Evolutionary conservation across 2,797 vertebrate species (phyloP).

Genomic region (Danio aesculapii): DNA sequence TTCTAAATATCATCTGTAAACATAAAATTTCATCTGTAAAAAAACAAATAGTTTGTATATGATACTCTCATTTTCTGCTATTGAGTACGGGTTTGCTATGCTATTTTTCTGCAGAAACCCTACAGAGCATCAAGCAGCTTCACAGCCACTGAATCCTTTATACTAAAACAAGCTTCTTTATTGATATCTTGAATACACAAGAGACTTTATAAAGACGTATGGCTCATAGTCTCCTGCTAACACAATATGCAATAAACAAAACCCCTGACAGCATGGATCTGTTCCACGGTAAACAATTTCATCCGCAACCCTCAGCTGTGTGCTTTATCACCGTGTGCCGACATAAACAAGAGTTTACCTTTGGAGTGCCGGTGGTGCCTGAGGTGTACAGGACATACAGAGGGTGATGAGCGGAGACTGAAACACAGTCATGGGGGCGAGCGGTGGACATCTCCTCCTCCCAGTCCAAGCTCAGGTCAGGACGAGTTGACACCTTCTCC

Average conservation of each 20-base stretch:
- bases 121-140: not conserved
- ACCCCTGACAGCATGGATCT: not conserved
- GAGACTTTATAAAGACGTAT: not conserved
- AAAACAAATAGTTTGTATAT: too few species aligned
- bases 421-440: constrained; percentile 83
- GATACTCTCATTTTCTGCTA: too few species aligned
- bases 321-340: not conserved
- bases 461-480: constrained; percentile 88
- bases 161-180: not conserved
- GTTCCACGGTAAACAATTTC: constrained; percentile 8
- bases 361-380: constrained; percentile 93
- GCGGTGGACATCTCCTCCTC: constrained; percentile 89
- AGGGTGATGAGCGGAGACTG: constrained; percentile 88
- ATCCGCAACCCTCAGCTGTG: not conserved
- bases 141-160: not conserved
- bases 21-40: too few species aligned
- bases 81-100: too few species aligned
- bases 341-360: constrained; percentile 77
- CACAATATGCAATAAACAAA: constrained; percentile 13
- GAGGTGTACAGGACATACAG: constrained; percentile 97
- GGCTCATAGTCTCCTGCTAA: not conserved
- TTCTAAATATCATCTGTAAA: too few species aligned
- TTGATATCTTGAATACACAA: constrained; percentile 7
- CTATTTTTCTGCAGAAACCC: not conserved
- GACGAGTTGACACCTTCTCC: constrained; percentile 79